Base-by-base conservation (phyloP, 2,113 vertebrate genomes). In the Emydocephalus ijimae region DNA sequence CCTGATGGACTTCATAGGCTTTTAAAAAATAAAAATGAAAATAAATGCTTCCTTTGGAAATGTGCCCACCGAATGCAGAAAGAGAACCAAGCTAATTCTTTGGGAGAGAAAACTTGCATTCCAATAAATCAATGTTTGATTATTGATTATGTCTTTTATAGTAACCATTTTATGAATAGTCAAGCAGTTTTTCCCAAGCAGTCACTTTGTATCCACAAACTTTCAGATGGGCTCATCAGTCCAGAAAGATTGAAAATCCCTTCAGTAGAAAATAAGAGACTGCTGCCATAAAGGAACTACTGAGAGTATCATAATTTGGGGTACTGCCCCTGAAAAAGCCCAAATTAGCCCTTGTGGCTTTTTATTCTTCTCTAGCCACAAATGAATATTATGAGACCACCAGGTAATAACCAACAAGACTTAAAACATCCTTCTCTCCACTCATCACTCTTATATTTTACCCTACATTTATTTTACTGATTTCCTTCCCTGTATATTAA, bases 391-490 rank as follows among this genome's bases (percentile, higher is more conserved):
- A 93, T 20, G 90, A 96, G 90, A 94, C 94, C 91, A 94, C 93
- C 86, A 87, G 91, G 92, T 91, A 94, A 87, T 91, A 95, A 94
- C 91, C 95, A 96, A 94, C 93, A 95, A 92, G 93, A 56, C 95
- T 96, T 95, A 94, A 95, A 95, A 95, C 95, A 95, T 95, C 92
- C 92, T 95, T 94, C 95, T 94, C 93, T 96, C 92, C 95, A 94
- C 94, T 94, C 88, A 91, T 94, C 55, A 91, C 81, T 87, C 92
- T 91, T 34, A 64, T 91, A 93, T 69, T 94, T 92, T 81, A 95
- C 95, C 95, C 94, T 92, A 88, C 92, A 87, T 90, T 52, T 94
- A 9, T 50, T 23, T 43, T 89, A 14, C 43, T 94, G 43, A 91
- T 90, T 61, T 91, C 91, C 90, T 59, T 81, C 64, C 54, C 90